Evolutionary conservation across 2,113 vertebrate genomes (phyloP), one percentile per base, ranked within the genome.

Genomic region (Mesoclemmys tuberculata): DNA sequence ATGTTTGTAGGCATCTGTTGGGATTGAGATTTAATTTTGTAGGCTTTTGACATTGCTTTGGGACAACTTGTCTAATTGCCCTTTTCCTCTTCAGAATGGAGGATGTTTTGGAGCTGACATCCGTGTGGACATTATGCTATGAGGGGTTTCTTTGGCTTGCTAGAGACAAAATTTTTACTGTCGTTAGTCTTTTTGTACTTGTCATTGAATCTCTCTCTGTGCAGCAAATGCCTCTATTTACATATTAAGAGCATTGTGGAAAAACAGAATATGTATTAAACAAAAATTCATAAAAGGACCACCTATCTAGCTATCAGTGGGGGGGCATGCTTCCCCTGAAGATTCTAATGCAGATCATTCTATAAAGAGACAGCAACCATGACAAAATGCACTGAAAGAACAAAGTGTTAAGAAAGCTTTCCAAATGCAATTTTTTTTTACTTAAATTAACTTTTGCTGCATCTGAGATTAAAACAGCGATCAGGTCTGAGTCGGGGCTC

Each of bases 1-100:
- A 98, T 98, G 97, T 98, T 98, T 97, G 97, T 96, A 96, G 96
- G 98, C 97, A 90, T 97, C 98, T 98, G 90, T 89, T 96, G 98
- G 96, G 98, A 98, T 94, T 96, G 92, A 83, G 61, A 94, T 96
- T 93, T 85, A 95, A 97, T 97, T 96, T 88, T 96, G 96, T 94
- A 97, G 78, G 81, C 95, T 98, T 97, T 98, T 97, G 92, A 96
- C 91, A 97, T 97, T 80, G 89, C 97, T 98, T 94, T 97, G 95
- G 97, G 96, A 98, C 97, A 98, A 95, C 89, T 94, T 93, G 80
- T 95, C 95, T 96, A 97, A 98, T 94, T 96, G 93, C 77, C 44
- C 97, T 97, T 97, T 97, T 94, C 95, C 94, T 97, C 92, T 94
- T 97, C 96, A 93, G 88, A 98, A 97, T 68, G 64, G 88, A 96